Base-by-base conservation (phyloP, 30 jellyfish, hydroid and myxozoan genomes). In the Aurelia aurita complex sp. Pacific region DNA sequence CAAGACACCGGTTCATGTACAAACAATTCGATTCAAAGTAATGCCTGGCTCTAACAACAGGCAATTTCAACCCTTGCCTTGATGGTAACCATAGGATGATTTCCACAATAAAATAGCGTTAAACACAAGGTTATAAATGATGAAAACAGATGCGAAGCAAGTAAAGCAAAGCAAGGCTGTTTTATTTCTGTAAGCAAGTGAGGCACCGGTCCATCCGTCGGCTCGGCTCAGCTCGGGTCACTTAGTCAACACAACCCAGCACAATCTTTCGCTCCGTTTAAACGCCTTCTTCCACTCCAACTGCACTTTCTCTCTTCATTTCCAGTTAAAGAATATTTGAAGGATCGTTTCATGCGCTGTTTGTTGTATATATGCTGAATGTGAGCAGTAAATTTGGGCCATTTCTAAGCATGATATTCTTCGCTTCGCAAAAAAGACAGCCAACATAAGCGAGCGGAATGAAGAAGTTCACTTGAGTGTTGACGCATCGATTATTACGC, bases 401-500 rank as follows among this genome's bases (percentile, higher is more conserved):
- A 64, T 52, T 70, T 81, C 73, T 70, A 54, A 40, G 73, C 54
- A 84, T 64, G 86, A 84, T 84, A 29, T 84, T 61, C 36, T 17
- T 11, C 36, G 36, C 36, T 61, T 23, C 70, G 12, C 32, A 68
- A 84, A 84, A 82, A 84, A 84, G 93, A 84, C 93, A 84, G 81
- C 93, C 93, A 84, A 84, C 87, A 46, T 46, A 4, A 73, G 66
- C 85, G 77, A 86, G 61, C 43, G 46, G 64, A 79, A 61, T 86
- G 85, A 83, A 14, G 50, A 68, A 33, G 61, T 70, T 76, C 67
- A 71, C 81, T 54, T 73, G 68, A 77, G 94, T 73, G 80, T 86
- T 76, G 95, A 86, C 95, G 95, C 95, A 86, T 69, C 89, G 85
- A 77, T 86, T 69, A 86, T 86, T 86, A 86, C 95, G 95, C 95